Conservation (phyloP, 2,113 vertebrate genomes). For the Falco punctatus region DNA sequence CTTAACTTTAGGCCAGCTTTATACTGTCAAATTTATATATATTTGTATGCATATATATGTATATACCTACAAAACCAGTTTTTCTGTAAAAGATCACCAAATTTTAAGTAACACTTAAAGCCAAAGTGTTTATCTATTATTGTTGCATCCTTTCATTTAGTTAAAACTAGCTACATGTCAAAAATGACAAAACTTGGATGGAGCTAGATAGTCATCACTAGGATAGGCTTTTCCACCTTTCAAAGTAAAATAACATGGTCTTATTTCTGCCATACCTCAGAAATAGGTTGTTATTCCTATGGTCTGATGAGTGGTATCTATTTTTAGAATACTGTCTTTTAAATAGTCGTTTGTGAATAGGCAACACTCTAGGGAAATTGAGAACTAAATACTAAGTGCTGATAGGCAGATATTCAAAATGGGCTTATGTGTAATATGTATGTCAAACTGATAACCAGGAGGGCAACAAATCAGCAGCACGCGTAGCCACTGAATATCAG, state of each 20-base stretch:
- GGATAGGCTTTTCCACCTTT: background rate
- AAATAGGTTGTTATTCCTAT: background rate
- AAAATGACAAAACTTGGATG: background rate
- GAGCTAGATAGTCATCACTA: background rate
- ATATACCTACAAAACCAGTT: background rate
- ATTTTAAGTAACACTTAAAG: background rate
- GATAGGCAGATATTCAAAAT: background rate
- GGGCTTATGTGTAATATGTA: fast-evolving
- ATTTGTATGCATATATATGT: background rate
- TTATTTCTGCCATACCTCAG: background rate
- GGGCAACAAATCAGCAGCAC: background rate
- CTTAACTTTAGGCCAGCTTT: background rate
- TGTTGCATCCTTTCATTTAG: background rate
- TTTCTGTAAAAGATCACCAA: background rate
- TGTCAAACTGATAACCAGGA: background rate
- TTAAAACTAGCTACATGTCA: background rate
- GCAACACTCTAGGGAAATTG: background rate
- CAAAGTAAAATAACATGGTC: background rate
- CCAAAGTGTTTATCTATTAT: background rate
- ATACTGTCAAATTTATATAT: background rate
- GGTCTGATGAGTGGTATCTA: background rate
- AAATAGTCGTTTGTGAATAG: background rate
- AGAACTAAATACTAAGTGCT: background rate
- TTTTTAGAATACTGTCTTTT: background rate
- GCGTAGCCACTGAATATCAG: background rate